These are phyloP conservation scores for Hipparchia semele DNA, from an alignment of 2,888 invertebrate genomes.

Conservation along the genomic window DNA sequence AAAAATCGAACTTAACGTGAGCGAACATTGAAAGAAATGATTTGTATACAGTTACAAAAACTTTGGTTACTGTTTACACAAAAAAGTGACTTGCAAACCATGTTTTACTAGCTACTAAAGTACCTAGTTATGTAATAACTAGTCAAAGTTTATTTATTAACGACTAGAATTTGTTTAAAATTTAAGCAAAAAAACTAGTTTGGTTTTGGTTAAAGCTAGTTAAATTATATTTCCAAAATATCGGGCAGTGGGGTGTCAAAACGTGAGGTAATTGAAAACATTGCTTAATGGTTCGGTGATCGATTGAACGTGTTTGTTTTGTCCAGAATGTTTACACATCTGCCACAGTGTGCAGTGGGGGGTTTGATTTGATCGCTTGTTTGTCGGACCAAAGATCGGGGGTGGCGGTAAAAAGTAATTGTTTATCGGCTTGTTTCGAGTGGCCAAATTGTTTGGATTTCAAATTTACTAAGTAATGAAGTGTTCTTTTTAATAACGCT, in stretches of 20 bases:
- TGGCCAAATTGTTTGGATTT: constrained; percentile 17
- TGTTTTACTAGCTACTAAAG: too few species aligned
- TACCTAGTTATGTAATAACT: too few species aligned
- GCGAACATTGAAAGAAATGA: too few species aligned
- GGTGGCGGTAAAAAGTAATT: constrained; percentile 26
- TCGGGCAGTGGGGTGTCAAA: background rate
- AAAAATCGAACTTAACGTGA: too few species aligned
- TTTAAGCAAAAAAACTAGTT: too few species aligned
- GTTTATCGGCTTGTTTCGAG: constrained; percentile 9
- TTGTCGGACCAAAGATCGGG: constrained; percentile 50
- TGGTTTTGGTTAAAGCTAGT: too few species aligned
- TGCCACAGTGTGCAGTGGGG: constrained; percentile 44
- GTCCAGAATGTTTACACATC: constrained; percentile 64
- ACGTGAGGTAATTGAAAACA: constrained; percentile 41
- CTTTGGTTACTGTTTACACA: too few species aligned
- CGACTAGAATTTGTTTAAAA: too few species aligned
- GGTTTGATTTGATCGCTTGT: constrained; percentile 44
- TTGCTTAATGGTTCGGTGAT: constrained; percentile 54
- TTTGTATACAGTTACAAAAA: too few species aligned
- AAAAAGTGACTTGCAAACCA: too few species aligned
- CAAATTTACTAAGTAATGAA: constrained; percentile 2
- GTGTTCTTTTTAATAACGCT: background rate
- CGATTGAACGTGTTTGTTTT: constrained; percentile 55
- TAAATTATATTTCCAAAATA: background rate
- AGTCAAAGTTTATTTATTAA: too few species aligned